A percentile compares a stretch with the other conserved stretches of the same genome.
Evolutionary conservation across 30 jellyfish, hydroid and myxozoan genomes (phyloP).

Genomic region (Hydra vulgaris): DNA sequence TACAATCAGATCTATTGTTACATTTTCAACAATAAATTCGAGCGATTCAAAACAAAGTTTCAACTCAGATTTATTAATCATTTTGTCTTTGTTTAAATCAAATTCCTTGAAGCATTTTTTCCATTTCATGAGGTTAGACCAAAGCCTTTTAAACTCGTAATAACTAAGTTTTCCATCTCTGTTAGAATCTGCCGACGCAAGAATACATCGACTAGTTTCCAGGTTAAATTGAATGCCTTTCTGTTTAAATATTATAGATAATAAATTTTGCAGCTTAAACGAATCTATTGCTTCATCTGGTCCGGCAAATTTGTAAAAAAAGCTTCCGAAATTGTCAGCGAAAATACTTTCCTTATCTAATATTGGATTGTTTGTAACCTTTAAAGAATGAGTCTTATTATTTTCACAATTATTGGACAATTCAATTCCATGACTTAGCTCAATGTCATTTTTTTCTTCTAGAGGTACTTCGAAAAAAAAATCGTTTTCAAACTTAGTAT

Average conservation of each 20-base stretch:
- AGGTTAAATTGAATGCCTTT: background rate
- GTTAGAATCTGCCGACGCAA: background rate
- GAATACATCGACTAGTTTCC: background rate
- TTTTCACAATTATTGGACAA: no score
- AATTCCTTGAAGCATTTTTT: background rate
- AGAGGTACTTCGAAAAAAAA: no score
- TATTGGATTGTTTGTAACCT: background rate
- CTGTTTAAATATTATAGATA: background rate
- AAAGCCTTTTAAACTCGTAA: background rate
- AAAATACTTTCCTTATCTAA: background rate
- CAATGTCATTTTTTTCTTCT: no score
- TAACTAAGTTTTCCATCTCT: background rate
- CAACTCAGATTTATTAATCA: background rate
- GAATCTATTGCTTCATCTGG: background rate
- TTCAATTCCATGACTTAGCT: no score
- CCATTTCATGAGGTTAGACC: conserved; percentile 10
- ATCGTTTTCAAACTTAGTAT: no score
- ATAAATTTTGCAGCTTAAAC: background rate
- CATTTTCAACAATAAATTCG: background rate
- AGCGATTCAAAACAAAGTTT: background rate
- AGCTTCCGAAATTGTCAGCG: background rate
- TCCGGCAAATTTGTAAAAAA: conserved; percentile 6
- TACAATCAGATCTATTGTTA: background rate
- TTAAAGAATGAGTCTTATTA: no score
- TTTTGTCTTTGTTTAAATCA: background rate